Conservation (phyloP, 2,888 invertebrate genomes). For the Aquatica leii region DNA sequence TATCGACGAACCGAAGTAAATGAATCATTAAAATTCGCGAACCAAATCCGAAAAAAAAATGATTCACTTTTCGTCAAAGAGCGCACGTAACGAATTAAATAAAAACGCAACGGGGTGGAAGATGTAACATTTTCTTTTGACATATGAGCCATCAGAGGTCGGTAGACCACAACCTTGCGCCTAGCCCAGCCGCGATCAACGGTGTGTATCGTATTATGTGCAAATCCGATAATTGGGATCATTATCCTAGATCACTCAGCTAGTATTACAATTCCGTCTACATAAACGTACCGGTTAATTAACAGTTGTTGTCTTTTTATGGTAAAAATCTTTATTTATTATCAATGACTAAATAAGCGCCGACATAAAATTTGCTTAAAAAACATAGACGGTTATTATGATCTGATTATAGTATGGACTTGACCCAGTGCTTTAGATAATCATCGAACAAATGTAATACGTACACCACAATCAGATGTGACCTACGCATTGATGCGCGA, state of each 20-base stretch:
- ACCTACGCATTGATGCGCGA: slow-evolving; percentile 52
- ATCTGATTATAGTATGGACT: slow-evolving; percentile 16
- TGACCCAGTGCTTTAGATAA: slow-evolving; percentile 41
- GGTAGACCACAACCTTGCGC: slow-evolving; percentile 52
- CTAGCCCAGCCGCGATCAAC: slow-evolving; percentile 49
- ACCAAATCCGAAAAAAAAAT: not conserved
- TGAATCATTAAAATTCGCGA: slow-evolving; percentile 2
- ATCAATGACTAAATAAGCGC: slow-evolving; percentile 7
- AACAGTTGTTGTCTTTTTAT: slow-evolving; percentile 35
- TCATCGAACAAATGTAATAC: slow-evolving; percentile 28
- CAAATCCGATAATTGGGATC: slow-evolving; percentile 58
- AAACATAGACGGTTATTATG: slow-evolving; percentile 7
- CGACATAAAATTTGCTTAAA: slow-evolving; percentile 9
- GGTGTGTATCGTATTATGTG: slow-evolving; percentile 55
- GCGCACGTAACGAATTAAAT: not conserved
- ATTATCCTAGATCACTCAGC: slow-evolving; percentile 50
- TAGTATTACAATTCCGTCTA: slow-evolving; percentile 37
- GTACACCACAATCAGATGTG: slow-evolving; percentile 35
- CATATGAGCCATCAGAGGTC: slow-evolving; percentile 43
- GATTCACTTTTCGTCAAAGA: too few species aligned
- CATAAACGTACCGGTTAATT: slow-evolving; percentile 34
- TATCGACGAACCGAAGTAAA: slow-evolving; percentile 4
- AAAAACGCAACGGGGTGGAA: slow-evolving; percentile 33
- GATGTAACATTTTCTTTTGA: slow-evolving; percentile 38
- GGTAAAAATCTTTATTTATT: slow-evolving; percentile 24